phyloP scores from a whole-genome alignment of 2,113 vertebrate species.

The Carassius auratus region DNA sequence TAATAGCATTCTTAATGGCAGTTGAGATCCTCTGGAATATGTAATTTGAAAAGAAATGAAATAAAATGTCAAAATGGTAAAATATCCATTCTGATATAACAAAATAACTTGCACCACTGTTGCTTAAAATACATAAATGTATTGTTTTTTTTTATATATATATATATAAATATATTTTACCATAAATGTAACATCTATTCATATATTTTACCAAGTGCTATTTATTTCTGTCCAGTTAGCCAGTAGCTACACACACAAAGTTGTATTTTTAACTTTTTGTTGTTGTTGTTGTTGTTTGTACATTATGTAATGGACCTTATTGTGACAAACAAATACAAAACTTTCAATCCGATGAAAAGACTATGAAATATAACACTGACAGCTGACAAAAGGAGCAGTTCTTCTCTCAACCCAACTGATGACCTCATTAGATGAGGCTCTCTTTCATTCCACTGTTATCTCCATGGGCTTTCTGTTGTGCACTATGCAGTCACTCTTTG shows the following conservation, averaged over 20 bases:
- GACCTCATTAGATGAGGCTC: conserved; percentile 22
- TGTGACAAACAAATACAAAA: no score
- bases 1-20: neutral
- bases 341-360: no score
- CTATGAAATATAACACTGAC: neutral
- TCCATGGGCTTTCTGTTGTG: neutral
- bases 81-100: neutral
- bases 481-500: neutral
- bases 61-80: neutral
- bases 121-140: neutral
- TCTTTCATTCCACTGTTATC: conserved; percentile 10
- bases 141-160: neutral
- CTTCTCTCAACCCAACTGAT: neutral
- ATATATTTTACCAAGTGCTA: neutral
- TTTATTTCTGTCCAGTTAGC: neutral
- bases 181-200: neutral
- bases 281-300: no score
- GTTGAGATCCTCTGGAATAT: no score
- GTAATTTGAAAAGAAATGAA: neutral
- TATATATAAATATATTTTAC: neutral
- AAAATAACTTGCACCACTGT: neutral
- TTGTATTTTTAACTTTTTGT: no score
- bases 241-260: neutral
- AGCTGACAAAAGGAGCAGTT: neutral
- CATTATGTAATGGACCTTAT: no score